Evolutionary conservation across 2,113 vertebrate species (phyloP), one percentile per base, ranked within the genome.

Genomic region (Hydrolagus affinis): DNA sequence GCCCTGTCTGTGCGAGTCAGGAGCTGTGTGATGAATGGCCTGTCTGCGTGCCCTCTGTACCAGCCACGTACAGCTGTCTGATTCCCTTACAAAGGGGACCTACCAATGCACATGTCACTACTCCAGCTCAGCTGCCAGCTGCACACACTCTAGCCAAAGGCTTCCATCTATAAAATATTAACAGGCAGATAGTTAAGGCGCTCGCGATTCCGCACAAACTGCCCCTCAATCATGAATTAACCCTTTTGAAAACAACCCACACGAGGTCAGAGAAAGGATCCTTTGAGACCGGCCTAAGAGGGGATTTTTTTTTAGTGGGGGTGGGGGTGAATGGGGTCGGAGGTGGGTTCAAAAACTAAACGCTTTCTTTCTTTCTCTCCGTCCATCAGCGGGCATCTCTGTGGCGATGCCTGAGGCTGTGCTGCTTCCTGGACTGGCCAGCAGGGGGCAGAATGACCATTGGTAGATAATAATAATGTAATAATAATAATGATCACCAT

Each of bases 21-120:
- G 2, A n/a, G 8, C 25, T 66, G 25, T 66, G 25, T 83, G 78
- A 83, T 83, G 78, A 68, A 83, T 83, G 62, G 17, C 25, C 32
- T 30, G 78, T 68, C 78, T 83, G 62, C 60, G 62, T 32, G 60
- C 78, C 78, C 25, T 66, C 78, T 68, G 78, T 83, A 83, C 78
- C 78, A 68, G 21, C 60, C 62, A 64, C 78, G 14, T 17, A 19
- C 78, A 83, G 78, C 78, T 83, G 78, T 66, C 78, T 83, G 23
- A 64, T 83, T 83, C 78, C 66, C 44, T 83, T 83, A 83, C 62
- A 83, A 68, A 66, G 30, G 78, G 78, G 78, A 66, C 78, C 78
- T 83, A 60, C 78, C 78, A 83, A 62, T 23, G 78, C 62, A 83
- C 25, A 66, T 32, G 78, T 83, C 78, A 32, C 78, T 32, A 60